phyloP scores from a whole-genome alignment of 1,140 invertebrate genomes.

The Rhopalosiphum padi region DNA sequence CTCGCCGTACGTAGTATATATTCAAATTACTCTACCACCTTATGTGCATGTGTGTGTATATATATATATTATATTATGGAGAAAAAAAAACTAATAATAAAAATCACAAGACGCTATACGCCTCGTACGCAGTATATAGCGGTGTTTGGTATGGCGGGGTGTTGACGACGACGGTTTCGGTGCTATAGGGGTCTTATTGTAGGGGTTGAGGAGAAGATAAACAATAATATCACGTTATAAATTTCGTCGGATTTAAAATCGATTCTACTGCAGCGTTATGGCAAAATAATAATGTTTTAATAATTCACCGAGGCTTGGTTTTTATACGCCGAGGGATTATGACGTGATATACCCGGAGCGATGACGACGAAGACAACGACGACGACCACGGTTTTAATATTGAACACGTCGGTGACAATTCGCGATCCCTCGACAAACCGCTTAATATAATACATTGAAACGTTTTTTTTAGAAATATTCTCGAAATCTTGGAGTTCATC shows the following conservation, averaged over 20 bases:
- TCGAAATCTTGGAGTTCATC: background rate
- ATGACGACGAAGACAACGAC: background rate
- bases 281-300: constrained; percentile 3
- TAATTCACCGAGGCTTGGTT: background rate
- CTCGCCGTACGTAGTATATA: background rate
- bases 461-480: background rate
- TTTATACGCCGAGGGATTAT: background rate
- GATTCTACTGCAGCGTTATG: background rate
- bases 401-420: background rate
- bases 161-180: no score
- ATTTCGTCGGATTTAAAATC: constrained; percentile 1
- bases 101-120: background rate
- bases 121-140: background rate
- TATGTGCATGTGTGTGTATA: background rate
- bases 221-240: constrained; percentile 13
- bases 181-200: no score
- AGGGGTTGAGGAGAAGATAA: background rate
- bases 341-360: background rate
- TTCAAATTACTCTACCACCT: constrained; percentile 21
- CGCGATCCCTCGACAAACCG: no score
- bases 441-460: background rate
- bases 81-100: constrained; percentile 27
- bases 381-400: background rate
- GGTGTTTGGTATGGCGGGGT: no score
- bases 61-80: background rate